Evolutionary conservation across 1,140 invertebrate species (phyloP).

Genomic region (Drosophila azteca): DNA sequence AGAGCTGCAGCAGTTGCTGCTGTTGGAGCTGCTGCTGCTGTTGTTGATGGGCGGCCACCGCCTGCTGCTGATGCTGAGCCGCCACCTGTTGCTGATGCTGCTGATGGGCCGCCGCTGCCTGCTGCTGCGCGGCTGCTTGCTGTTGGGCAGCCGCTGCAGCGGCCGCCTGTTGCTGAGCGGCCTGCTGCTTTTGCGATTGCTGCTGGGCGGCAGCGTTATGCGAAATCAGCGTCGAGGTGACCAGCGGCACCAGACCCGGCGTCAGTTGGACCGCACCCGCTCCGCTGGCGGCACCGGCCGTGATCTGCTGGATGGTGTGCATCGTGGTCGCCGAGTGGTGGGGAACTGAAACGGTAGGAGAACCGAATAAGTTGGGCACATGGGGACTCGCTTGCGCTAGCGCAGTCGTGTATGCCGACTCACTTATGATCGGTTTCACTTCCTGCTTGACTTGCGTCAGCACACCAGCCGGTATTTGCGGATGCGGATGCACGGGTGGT

Average conservation of each 20-base stretch:
- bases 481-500: slow-evolving; percentile 81
- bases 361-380: slow-evolving; percentile 25
- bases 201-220: slow-evolving; percentile 71
- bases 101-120: slow-evolving; percentile 60
- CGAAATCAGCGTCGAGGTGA: slow-evolving; percentile 79
- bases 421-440: slow-evolving; percentile 83
- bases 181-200: slow-evolving; percentile 73
- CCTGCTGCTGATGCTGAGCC: slow-evolving; percentile 64
- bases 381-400: slow-evolving; percentile 27
- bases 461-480: slow-evolving; percentile 82
- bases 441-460: slow-evolving; percentile 82
- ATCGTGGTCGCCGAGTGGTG: slow-evolving; percentile 79
- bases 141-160: slow-evolving; percentile 61
- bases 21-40: slow-evolving; percentile 71
- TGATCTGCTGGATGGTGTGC: slow-evolving; percentile 83
- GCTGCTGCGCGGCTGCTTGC: slow-evolving; percentile 67
- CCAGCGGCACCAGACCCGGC: slow-evolving; percentile 76
- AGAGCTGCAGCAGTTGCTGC: slow-evolving; percentile 53
- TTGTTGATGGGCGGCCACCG: slow-evolving; percentile 61
- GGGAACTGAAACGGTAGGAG: slow-evolving; percentile 65
- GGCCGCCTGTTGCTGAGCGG: slow-evolving; percentile 60
- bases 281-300: slow-evolving; percentile 67
- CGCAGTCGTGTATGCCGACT: slow-evolving; percentile 60
- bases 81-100: slow-evolving; percentile 74
- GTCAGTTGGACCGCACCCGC: slow-evolving; percentile 76